phyloP scores from a whole-genome alignment of 2,797 vertebrate genomes.

The Ctenosaura bakeri region DNA sequence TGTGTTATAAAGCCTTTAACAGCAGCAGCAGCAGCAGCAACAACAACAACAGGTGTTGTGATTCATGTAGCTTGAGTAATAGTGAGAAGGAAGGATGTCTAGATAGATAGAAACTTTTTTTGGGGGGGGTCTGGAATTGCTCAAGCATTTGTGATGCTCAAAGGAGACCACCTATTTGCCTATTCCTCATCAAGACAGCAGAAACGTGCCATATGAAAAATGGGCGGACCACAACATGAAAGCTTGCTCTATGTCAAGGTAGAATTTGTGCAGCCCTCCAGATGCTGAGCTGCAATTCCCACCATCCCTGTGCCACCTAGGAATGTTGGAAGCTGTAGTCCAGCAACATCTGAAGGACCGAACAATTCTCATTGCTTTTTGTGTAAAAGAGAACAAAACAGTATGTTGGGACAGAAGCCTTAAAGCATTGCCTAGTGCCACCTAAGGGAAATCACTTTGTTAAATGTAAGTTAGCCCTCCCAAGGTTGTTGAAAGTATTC shows the following conservation, averaged over 20 bases:
- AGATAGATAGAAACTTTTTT: neutral
- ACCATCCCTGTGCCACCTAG: no score
- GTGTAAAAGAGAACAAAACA: neutral
- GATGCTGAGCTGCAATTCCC: no score
- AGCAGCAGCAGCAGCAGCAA: neutral
- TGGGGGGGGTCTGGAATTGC: neutral
- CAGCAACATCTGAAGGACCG: no score
- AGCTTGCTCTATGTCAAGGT: neutral
- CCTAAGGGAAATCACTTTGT: neutral
- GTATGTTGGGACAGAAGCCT: neutral
- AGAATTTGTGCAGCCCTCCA: no score
- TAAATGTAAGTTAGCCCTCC: neutral
- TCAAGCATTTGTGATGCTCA: neutral
- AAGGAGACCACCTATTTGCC: neutral
- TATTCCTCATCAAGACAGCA: neutral
- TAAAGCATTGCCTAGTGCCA: neutral
- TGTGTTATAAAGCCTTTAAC: neutral
- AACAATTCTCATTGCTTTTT: no score
- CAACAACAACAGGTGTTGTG: neutral
- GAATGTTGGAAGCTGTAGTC: no score
- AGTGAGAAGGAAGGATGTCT: neutral
- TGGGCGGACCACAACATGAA: neutral
- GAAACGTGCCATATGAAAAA: neutral
- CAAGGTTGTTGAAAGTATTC: neutral
- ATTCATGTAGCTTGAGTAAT: neutral